Conservation (phyloP, 2,888 invertebrate genomes). For the Epistrophella euchroma region DNA sequence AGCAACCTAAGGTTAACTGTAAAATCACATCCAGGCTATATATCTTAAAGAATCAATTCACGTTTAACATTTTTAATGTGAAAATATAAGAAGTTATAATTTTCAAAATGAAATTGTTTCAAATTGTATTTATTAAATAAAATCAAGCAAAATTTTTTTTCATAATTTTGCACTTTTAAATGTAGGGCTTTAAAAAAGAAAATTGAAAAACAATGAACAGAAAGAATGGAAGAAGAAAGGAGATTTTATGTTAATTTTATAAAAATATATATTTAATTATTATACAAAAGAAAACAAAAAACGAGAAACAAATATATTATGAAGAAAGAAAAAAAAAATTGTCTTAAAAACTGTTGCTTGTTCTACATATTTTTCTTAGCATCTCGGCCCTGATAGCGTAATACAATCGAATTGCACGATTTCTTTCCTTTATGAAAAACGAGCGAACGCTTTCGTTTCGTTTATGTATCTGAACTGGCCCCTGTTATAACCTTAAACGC, state of each 20-base stretch:
- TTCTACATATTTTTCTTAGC: background rate
- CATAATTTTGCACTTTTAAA: constrained; percentile 64
- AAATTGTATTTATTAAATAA: constrained; percentile 69
- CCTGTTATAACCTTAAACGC: no score
- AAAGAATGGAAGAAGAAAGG: constrained; percentile 51
- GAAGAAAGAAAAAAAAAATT: constrained; percentile 70
- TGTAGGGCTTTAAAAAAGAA: constrained; percentile 57
- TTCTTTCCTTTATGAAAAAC: no score
- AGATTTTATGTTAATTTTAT: constrained; percentile 77
- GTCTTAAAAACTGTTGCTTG: constrained; percentile 64
- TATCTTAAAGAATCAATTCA: constrained; percentile 25
- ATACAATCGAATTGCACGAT: no score
- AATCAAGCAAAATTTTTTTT: constrained; percentile 63
- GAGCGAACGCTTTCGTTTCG: no score
- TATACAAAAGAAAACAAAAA: constrained; percentile 57
- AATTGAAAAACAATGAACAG: constrained; percentile 35
- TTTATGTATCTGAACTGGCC: no score
- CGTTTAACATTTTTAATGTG: constrained; percentile 19
- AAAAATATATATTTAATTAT: constrained; percentile 77
- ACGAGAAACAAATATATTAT: constrained; percentile 70
- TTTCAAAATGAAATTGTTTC: constrained; percentile 40
- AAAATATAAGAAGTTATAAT: constrained; percentile 43
- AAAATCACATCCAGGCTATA: constrained; percentile 10
- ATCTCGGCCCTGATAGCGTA: no score
- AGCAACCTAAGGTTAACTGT: background rate